These are phyloP conservation scores for Cabera pusaria DNA, from an alignment of 2,888 invertebrate species.

Conservation along the genomic window DNA sequence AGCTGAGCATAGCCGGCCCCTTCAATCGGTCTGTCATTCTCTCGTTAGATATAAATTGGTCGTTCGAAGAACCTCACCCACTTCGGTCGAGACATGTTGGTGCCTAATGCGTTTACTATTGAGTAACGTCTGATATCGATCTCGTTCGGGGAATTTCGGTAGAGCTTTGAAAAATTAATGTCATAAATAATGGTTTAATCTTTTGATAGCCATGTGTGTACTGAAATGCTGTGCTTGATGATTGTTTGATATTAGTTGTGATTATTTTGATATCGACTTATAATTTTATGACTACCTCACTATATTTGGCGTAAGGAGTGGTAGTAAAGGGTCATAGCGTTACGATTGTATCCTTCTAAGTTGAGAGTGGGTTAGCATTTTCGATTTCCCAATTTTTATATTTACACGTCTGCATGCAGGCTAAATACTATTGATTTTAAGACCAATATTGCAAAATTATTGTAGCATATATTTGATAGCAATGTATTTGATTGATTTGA, in stretches of 20 bases:
- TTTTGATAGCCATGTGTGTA: slow-evolving; percentile 23
- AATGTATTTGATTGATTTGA: too few relatives aligned
- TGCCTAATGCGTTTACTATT: slow-evolving; percentile 72
- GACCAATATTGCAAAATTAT: too few relatives aligned
- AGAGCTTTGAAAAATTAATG: slow-evolving; percentile 48
- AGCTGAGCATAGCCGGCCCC: slow-evolving; percentile 42
- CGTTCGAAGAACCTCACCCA: slow-evolving; percentile 65
- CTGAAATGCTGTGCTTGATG: slow-evolving; percentile 5
- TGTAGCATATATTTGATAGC: too few relatives aligned
- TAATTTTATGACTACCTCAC: too few relatives aligned
- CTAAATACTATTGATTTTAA: too few relatives aligned
- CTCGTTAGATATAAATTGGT: slow-evolving; percentile 47
- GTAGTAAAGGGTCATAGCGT: too few relatives aligned
- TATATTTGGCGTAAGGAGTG: too few relatives aligned
- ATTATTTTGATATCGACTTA: too few relatives aligned
- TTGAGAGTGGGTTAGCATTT: too few relatives aligned
- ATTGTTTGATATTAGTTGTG: slow-evolving; percentile 7
- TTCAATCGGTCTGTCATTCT: slow-evolving; percentile 59
- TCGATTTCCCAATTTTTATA: too few relatives aligned
- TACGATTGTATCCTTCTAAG: too few relatives aligned
- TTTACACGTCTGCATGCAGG: too few relatives aligned
- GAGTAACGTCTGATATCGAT: slow-evolving; percentile 62
- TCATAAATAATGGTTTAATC: slow-evolving; percentile 46
- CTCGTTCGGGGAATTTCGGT: slow-evolving; percentile 56
- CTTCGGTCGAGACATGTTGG: slow-evolving; percentile 44